Base-by-base conservation (phyloP, 53 echinoderm and acorn worm species). In the Echinometra lucunter region DNA sequence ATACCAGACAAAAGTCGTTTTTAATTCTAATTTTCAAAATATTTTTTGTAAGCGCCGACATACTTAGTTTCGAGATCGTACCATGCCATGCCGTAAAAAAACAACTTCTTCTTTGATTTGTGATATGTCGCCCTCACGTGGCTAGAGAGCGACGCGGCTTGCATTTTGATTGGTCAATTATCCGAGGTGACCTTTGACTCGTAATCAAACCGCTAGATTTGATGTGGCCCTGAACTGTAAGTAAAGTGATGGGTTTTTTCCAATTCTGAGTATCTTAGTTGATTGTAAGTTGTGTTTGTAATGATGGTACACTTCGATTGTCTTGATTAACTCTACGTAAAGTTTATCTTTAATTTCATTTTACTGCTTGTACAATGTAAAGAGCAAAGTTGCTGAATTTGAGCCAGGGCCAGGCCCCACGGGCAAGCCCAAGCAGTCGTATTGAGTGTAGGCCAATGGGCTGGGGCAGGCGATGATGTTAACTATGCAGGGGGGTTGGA, bases 191-290 rank as follows among this genome's bases (percentile, higher is more conserved):
- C 49, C 88, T 88, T 88, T 88, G 88, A 88, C 88, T 30, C 49
- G 49, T 56, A 88, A 47, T 88, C 88, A 53, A 88, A 88, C 88
- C 88, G 88, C 88, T 88, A 30, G 56, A 88, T 88, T 88, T 56
- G 88, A 88, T 28, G 56, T 88, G 88, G 19, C 42, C n/a, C 38
- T 4, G 1, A 69, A 10, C 10, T 35, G 72, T 34, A 34, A 56
- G 4, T 15, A 19, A 74, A 38, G 38, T 37, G 37, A 74, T 74
- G 74, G 30, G 38, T 18, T 37, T 74, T 74, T 38, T 74, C 74
- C 37, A 37, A 74, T 37, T 74, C 19, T 74, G 74, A 74, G 38
- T 37, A 18, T 37, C 38, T 37, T 17, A 74, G 38, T n/a, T 38
- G 19, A 38, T 74, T 38, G 74, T 74, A 74, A 74, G 74, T 74